These are phyloP conservation scores for Verasper variegatus DNA, from an alignment of 2,113 vertebrate species.

Conservation along the genomic window DNA sequence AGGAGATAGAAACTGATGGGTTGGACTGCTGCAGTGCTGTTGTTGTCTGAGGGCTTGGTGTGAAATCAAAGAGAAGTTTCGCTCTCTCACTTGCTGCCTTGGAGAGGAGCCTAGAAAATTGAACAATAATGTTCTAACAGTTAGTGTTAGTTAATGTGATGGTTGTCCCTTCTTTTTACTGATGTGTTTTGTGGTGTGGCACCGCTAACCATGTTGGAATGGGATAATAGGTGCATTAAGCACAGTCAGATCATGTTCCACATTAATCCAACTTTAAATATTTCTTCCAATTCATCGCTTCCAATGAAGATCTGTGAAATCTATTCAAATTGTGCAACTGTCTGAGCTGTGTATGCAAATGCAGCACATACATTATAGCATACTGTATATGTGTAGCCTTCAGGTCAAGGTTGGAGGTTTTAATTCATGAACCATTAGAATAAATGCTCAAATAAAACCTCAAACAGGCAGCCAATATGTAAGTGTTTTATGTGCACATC, in stretches of 20 bases:
- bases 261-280: constrained; percentile 10
- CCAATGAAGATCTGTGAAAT: neutral
- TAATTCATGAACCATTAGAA: neutral
- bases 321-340: neutral
- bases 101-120: constrained; percentile 51
- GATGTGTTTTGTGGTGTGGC: neutral
- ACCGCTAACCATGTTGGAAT: constrained; percentile 1
- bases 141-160: constrained; percentile 25
- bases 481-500: neutral
- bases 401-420: neutral
- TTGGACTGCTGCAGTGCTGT: constrained; percentile 44
- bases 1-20: constrained; percentile 24
- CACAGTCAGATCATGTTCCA: neutral
- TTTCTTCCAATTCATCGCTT: neutral
- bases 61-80: constrained; percentile 60
- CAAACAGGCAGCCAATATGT: neutral
- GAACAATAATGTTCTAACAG: constrained; percentile 31
- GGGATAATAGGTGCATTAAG: neutral
- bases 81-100: constrained; percentile 33
- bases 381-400: neutral
- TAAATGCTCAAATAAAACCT: neutral
- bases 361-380: neutral
- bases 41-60: constrained; percentile 48
- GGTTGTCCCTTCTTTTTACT: constrained; percentile 12
- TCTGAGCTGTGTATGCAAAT: neutral